Percentiles rank a stretch among this genome's conserved stretches.
phyloP scores from a whole-genome alignment of 2,113 vertebrate species.

The Dipodomys ordii region DNA sequence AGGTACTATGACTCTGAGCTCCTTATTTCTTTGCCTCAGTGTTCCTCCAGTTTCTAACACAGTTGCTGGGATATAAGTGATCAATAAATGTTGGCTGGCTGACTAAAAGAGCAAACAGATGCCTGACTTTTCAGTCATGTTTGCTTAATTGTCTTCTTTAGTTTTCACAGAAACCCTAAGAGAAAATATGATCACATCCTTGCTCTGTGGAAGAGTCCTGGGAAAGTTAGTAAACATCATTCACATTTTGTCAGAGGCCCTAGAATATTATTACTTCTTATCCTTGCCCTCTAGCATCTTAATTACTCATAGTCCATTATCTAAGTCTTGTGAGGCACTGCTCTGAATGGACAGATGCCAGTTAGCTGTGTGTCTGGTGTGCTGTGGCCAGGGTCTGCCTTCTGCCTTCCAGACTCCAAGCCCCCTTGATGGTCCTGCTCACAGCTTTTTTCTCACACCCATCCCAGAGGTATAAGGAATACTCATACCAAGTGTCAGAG shows the following conservation, averaged over 20 bases:
- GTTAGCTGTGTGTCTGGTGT: not conserved
- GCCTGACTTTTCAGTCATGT: not conserved
- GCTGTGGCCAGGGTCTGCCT: not conserved
- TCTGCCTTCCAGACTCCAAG: conserved; percentile 14
- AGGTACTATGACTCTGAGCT: not conserved
- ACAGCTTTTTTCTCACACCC: not conserved
- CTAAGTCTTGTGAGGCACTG: not conserved
- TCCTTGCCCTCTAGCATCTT: conserved; percentile 41
- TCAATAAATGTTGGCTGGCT: not conserved
- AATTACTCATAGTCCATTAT: not conserved
- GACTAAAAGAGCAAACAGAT: not conserved
- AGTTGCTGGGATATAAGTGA: not conserved
- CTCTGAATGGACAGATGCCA: not conserved
- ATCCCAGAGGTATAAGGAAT: not conserved
- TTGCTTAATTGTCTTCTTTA: not conserved
- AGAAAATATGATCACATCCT: not conserved
- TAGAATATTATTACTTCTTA: conserved; percentile 42
- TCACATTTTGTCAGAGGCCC: conserved; percentile 14
- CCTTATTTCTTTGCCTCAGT: conserved; percentile 17
- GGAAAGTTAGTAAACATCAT: conserved; percentile 50
- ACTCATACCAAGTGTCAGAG: not conserved
- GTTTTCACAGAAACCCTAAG: not conserved
- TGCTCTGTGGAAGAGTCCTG: not conserved
- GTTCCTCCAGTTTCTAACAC: conserved; percentile 13
- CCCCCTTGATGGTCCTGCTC: not conserved